Base-by-base conservation (phyloP, 2,888 invertebrate genomes). In the Halictus quadricinctus region DNA sequence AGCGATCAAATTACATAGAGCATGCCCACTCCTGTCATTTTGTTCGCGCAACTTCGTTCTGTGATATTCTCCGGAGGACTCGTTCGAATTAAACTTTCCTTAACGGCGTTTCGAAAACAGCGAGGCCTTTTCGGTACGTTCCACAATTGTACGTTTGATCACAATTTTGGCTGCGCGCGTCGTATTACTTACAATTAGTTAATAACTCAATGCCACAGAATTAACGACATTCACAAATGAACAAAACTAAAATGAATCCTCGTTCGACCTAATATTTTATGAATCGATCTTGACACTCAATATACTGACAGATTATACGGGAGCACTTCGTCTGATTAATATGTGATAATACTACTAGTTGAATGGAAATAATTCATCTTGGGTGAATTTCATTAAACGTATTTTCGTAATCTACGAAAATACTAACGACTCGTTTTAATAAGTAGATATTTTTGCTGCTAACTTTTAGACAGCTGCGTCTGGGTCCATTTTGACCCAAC, bases 1-100 rank as follows among this genome's bases (percentile, higher is more conserved):
- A 87, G 72, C 78, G 84, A 87, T 88, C 86, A 64, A 87, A 80
- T 88, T 86, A 88, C 79, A 41, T 43, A 41, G 29, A 64, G 69
- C 80, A 36, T 79, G 72, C 54, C 81, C 76, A 79, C 83, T 58
- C 48, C 74, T 50, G 48, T 48, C 72, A 54, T 74, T 77, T 72
- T 75, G 41, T 58, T 69, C 41, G 48, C 25, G 43, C 72, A 88
- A 86, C 79, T 79, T 76, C 43, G 46, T 83, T 76, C 36, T 66
- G 36, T 29, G 58, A 64, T 72, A 77, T 85, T 82, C 72, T 73
- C 72, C 25, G 64, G 66, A 60, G 70, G 72, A 79, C 72, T 79
- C 76, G 74, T 70, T 46, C 48, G n/a, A 87, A 88, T 88, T 79
- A 72, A 80, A 83, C 72, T 75, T 83, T 64, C 54, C 54, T 76